Evolutionary conservation across 1,140 invertebrate species (phyloP), one percentile per base, ranked within the genome.

Genomic region (Procambarus clarkii): DNA sequence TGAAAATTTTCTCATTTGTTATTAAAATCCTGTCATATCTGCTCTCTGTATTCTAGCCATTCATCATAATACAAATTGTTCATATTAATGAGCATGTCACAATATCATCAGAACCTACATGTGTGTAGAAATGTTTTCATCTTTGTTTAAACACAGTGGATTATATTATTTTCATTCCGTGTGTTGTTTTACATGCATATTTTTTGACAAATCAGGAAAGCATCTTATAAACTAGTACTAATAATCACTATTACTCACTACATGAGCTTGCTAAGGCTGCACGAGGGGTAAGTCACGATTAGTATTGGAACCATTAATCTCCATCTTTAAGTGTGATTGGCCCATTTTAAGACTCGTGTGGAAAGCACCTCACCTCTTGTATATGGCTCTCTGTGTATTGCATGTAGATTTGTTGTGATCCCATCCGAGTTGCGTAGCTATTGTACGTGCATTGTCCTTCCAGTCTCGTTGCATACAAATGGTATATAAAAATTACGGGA

Each of bases 191-290:
- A 81, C 48, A 81, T 88, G 60, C 24, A 50, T 48, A 64, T 58
- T 54, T 80, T 85, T 85, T 34, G n/a, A 11, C 46, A 50, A 86
- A n/a, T 46, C 34, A 81, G 15, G 50, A 2, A 58, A 45, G 54
- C 64, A 71, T 46, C 7, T 34, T 34, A 71, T 46, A 54, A 79
- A 80, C 78, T 24, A 71, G 76, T 88, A 88, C 77, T 80, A 80
- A 88, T 80, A 18, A 69, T 48, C 86, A 88, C 86, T 81, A 58
- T 88, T 88, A 69, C 78, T 58, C 79, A 88, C 79, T 81, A 88
- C 78, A 60, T 60, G 86, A 88, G 86, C 86, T 88, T 80, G 60
- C 86, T 88, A 78, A 88, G 86, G 86, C 86, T 88, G 78, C 78
- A 60, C 46, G 71, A 88, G 24, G 86, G 86, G 86, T 88, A 81